These are phyloP conservation scores for Apolygus lucorum DNA, from an alignment of 1,140 invertebrate species.

Conservation along the genomic window DNA sequence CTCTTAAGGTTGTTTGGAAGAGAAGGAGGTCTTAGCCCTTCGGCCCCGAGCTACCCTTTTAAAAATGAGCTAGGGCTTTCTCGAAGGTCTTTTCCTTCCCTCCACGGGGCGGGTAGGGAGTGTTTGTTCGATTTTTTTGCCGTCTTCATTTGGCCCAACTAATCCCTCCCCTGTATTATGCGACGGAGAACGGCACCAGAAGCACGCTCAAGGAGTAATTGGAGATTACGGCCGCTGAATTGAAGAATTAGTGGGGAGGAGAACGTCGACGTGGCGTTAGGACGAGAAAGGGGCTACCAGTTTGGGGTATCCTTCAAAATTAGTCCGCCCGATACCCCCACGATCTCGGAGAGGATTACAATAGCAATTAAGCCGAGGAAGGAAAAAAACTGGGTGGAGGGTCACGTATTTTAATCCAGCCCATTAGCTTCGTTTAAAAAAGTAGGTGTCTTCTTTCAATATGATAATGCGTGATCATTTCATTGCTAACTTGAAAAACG, in stretches of 20 bases:
- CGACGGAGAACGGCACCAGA: background rate
- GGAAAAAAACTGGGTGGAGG: too few relatives aligned
- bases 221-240: slow-evolving; percentile 25
- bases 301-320: background rate
- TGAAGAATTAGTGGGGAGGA: slow-evolving; percentile 27
- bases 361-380: background rate
- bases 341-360: too few relatives aligned
- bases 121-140: slow-evolving; percentile 24
- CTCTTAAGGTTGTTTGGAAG: slow-evolving; percentile 30
- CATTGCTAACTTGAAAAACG: too few relatives aligned
- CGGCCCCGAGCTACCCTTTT: slow-evolving; percentile 8
- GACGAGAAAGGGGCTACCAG: background rate
- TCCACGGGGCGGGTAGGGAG: background rate
- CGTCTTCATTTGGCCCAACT: slow-evolving; percentile 23
- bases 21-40: slow-evolving; percentile 20
- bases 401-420: too few relatives aligned
- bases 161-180: slow-evolving; percentile 26
- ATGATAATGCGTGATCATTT: too few relatives aligned
- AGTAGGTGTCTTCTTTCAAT: too few relatives aligned
- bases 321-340: too few relatives aligned
- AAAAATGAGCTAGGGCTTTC: slow-evolving; percentile 23
- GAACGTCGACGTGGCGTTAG: too few relatives aligned
- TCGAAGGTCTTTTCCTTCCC: slow-evolving; percentile 4
- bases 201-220: slow-evolving; percentile 22
- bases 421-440: too few relatives aligned